A percentile compares a stretch with the other conserved stretches of the same genome.
Conservation (phyloP, 2,888 invertebrate species). For the Hypena proboscidalis region DNA sequence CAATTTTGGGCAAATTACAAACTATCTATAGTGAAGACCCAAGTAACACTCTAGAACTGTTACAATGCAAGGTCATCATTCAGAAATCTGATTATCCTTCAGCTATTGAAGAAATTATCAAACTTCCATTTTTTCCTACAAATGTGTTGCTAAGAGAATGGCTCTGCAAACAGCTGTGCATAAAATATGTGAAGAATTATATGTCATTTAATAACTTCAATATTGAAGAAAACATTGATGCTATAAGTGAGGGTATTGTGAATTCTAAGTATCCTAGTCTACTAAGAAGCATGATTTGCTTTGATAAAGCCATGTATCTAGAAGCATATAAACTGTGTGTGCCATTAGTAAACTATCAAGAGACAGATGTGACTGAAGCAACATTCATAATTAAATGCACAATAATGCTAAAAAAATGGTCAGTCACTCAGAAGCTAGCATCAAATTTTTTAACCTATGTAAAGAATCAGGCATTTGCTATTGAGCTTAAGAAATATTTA, state of each 20-base stretch:
- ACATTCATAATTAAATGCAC: conserved; percentile 72
- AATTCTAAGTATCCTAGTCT: conserved; percentile 87
- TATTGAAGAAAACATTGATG: conserved; percentile 79
- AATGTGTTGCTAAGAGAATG: conserved; percentile 67
- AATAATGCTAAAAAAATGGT: conserved; percentile 73
- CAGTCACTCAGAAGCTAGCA: conserved; percentile 69
- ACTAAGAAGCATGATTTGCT: conserved; percentile 85
- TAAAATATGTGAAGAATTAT: conserved; percentile 59
- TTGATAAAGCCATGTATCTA: conserved; percentile 79
- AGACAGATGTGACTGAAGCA: conserved; percentile 66
- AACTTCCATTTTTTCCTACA: conserved; percentile 55
- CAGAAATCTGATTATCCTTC: conserved; percentile 53
- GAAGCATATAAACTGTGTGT: conserved; percentile 82
- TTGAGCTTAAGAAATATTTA: conserved; percentile 59
- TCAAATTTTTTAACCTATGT: conserved; percentile 71
- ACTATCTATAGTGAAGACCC: conserved; percentile 53
- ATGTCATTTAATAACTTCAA: conserved; percentile 63
- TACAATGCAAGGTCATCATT: conserved; percentile 65
- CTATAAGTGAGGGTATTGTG: conserved; percentile 83
- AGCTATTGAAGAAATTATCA: conserved; percentile 61
- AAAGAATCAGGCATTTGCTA: conserved; percentile 56
- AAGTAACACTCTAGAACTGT: conserved; percentile 58
- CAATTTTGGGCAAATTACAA: conserved; percentile 51
- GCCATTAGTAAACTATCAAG: conserved; percentile 71
- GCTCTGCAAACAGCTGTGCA: conserved; percentile 68